Conservation (phyloP, 2,797 vertebrate species). For the Neomorphus geoffroyi region DNA sequence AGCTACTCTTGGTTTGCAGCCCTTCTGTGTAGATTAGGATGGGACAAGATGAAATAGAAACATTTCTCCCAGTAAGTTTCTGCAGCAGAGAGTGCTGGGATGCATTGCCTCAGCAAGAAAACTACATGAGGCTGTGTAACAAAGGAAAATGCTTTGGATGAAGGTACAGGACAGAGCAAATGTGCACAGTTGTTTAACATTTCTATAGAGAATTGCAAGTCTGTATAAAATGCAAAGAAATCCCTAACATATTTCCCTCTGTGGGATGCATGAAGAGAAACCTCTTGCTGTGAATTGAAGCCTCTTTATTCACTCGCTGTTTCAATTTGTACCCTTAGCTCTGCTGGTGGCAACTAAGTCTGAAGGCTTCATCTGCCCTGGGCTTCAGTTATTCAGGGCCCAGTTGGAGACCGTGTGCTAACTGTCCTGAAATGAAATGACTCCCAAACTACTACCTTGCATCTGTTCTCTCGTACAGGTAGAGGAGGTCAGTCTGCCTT, state of each 20-base stretch:
- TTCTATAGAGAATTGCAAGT: background rate
- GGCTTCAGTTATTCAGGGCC: background rate
- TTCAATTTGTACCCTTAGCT: background rate
- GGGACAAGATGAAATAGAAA: background rate
- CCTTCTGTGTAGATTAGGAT: background rate
- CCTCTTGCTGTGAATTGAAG: background rate
- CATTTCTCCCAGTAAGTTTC: background rate
- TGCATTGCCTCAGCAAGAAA: background rate
- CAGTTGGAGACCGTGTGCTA: background rate
- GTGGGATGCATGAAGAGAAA: background rate
- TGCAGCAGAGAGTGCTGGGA: background rate
- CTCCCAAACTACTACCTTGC: background rate
- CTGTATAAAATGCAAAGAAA: background rate
- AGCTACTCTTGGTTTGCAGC: background rate
- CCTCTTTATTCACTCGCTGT: background rate
- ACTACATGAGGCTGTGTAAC: background rate
- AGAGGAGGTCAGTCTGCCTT: conserved; percentile 98
- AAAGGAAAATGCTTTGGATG: background rate
- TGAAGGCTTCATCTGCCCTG: background rate
- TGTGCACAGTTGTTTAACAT: background rate
- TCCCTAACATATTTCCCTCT: background rate
- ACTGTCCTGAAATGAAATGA: background rate
- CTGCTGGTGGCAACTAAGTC: background rate
- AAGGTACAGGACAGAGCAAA: background rate
- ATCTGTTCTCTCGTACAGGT: conserved; percentile 74